These are phyloP conservation scores for Pelvicachromis taeniatus DNA, from an alignment of 2,113 vertebrate species.

Conservation along the genomic window DNA sequence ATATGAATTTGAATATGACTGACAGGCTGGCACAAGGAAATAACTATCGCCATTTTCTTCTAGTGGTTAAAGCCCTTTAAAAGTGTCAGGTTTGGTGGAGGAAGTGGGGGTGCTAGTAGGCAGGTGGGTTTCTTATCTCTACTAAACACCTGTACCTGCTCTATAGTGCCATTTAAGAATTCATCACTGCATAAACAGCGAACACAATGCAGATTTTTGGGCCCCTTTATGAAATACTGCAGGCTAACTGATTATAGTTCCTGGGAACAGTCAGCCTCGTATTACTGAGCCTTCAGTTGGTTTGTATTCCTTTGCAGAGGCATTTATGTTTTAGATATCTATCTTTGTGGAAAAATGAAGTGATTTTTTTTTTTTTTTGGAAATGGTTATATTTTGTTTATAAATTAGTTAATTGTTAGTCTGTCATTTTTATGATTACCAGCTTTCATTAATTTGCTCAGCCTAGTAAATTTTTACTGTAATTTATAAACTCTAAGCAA, in stretches of 20 bases:
- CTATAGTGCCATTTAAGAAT: conserved; percentile 52
- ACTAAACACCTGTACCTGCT: conserved; percentile 56
- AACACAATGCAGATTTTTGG: conserved; percentile 61
- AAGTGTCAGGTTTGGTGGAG: background rate
- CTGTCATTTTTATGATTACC: background rate
- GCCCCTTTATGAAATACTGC: conserved; percentile 30
- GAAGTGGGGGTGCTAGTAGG: background rate
- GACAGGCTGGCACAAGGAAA: conserved; percentile 42
- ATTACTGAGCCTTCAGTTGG: background rate
- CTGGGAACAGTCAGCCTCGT: background rate
- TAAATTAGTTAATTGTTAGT: background rate
- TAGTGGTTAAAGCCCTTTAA: conserved; percentile 39
- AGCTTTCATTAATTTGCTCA: background rate
- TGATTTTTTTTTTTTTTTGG: background rate
- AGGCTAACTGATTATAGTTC: background rate
- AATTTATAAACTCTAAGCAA: background rate
- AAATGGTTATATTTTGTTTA: background rate
- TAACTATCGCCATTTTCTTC: conserved; percentile 28
- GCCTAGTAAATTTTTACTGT: background rate
- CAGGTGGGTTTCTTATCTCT: conserved; percentile 53
- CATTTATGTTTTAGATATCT: background rate
- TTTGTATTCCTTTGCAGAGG: background rate
- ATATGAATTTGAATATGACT: conserved; percentile 27
- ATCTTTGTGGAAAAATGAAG: background rate
- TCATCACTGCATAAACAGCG: conserved; percentile 64